Conservation (phyloP, 1,140 invertebrate genomes). For the Chironomus striatipennis region DNA sequence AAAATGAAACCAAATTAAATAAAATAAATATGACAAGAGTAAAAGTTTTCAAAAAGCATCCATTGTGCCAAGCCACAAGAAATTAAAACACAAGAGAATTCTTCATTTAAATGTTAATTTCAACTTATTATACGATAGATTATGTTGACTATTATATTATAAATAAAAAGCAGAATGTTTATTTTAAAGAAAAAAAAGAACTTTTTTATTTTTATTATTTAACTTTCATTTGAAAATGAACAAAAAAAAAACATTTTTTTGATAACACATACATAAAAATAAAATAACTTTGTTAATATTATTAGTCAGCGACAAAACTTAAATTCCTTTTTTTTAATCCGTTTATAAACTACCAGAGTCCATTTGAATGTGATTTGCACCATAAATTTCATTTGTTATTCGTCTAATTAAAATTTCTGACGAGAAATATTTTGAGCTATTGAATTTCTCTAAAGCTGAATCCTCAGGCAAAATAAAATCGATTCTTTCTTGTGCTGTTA, state of each 20-base stretch:
- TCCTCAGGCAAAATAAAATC: background rate
- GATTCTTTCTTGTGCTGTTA: background rate
- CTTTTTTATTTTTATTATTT: no score
- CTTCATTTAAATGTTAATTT: no score
- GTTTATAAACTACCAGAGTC: conserved; percentile 1
- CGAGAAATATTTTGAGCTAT: background rate
- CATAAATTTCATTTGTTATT: conserved; percentile 17
- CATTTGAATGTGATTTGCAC: background rate
- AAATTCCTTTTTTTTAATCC: background rate
- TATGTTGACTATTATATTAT: no score
- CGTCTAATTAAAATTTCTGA: background rate
- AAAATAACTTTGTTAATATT: background rate
- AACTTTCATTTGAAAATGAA: no score
- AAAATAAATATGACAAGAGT: no score
- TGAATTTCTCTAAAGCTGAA: background rate
- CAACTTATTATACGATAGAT: no score
- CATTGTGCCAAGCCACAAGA: no score
- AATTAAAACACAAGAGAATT: no score
- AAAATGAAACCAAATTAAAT: no score
- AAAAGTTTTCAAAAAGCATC: no score
- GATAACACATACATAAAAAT: background rate
- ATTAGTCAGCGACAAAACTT: background rate
- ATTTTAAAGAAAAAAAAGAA: no score
- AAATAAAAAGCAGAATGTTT: no score
- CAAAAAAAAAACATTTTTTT: background rate